A percentile compares a stretch with the other conserved stretches of the same genome.
These are phyloP conservation scores for Caenorhabditis drosophilae DNA, from an alignment of 2,888 invertebrate genomes.

Conservation along the genomic window DNA sequence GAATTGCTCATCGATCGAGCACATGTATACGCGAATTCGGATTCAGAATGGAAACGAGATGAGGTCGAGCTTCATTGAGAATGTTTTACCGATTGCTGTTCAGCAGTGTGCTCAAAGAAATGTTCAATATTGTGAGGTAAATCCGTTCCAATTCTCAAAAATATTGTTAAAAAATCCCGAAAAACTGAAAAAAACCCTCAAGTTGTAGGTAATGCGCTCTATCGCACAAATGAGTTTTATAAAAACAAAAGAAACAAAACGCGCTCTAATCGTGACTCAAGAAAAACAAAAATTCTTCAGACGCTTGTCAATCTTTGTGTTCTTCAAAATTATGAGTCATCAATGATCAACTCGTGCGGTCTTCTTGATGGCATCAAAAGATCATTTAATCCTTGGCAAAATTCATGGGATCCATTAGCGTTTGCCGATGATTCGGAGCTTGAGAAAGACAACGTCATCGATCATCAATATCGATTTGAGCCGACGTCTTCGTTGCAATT, in stretches of 20 bases:
- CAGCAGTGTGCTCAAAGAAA: conserved; percentile 14
- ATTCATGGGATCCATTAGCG: conserved; percentile 52
- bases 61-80: conserved; percentile 19
- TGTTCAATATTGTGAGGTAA: conserved; percentile 18
- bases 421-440: conserved; percentile 59
- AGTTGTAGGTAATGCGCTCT: too few species aligned
- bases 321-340: conserved; percentile 71
- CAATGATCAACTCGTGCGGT: conserved; percentile 37
- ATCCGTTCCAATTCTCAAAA: too few species aligned
- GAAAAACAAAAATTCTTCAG: too few species aligned
- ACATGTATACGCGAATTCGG: conserved; percentile 11
- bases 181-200: too few species aligned
- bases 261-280: too few species aligned
- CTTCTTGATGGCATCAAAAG: conserved; percentile 22
- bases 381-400: conserved; percentile 30
- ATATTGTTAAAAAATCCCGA: too few species aligned
- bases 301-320: conserved; percentile 77
- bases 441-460: conserved; percentile 54
- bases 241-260: too few species aligned
- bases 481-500: conserved; percentile 18
- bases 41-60: conserved; percentile 29
- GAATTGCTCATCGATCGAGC: conserved; percentile 23
- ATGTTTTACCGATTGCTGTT: conserved; percentile 3
- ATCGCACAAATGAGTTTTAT: too few species aligned
- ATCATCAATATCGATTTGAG: conserved; percentile 38